These are phyloP conservation scores for Ecliptopera silaceata DNA, from an alignment of 2,888 invertebrate species.

Conservation along the genomic window DNA sequence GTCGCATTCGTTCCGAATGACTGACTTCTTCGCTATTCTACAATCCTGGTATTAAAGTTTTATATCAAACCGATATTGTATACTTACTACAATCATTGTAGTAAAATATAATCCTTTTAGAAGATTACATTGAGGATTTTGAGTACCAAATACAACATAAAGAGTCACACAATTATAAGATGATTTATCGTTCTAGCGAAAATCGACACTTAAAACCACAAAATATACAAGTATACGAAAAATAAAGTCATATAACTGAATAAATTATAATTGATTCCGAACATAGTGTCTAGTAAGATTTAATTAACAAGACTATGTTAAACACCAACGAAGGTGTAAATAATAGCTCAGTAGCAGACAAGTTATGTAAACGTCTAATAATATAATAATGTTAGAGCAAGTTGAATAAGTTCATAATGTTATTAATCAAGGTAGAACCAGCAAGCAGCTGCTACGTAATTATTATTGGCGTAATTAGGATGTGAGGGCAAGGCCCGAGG, in stretches of 20 bases:
- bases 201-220: no score
- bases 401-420: conserved; percentile 44
- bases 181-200: no score
- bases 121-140: no score
- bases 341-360: conserved; percentile 4
- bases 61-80: conserved; percentile 1
- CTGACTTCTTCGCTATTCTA: conserved; percentile 13
- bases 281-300: not conserved
- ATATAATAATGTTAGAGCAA: conserved; percentile 36
- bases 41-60: conserved; percentile 16
- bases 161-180: no score
- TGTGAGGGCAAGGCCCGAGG: conserved; percentile 73
- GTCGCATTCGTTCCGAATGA: conserved; percentile 22
- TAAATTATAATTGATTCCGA: no score
- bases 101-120: not conserved
- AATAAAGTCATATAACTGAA: no score
- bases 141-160: no score
- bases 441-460: conserved; percentile 71
- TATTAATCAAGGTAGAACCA: conserved; percentile 57
- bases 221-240: no score
- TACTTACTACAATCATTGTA: no score
- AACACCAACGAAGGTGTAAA: conserved; percentile 5
- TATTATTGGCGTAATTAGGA: conserved; percentile 82
- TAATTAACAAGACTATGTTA: not conserved
- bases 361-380: conserved; percentile 29